Evolutionary conservation across 2,797 vertebrate species (phyloP).

Genomic region (Anableps anableps): DNA sequence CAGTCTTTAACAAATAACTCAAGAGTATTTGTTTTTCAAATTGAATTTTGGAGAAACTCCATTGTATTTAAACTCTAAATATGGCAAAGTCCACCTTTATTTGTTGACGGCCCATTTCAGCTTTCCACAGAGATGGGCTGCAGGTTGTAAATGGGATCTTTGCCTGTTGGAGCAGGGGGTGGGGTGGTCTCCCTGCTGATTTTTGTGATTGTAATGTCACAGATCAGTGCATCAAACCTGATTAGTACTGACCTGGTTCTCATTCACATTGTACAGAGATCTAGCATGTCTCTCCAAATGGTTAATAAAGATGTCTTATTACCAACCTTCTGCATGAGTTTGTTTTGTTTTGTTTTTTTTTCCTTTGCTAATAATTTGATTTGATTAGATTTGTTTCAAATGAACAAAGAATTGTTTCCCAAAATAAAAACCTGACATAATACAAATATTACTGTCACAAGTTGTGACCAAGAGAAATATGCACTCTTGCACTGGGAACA

Average conservation of each 20-base stretch:
- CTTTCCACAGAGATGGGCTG: constrained; percentile 59
- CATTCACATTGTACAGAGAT: constrained; percentile 83
- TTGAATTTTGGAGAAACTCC: constrained; percentile 7
- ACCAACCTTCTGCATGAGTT: constrained; percentile 51
- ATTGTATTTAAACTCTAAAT: constrained; percentile 33
- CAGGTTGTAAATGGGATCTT: constrained; percentile 42
- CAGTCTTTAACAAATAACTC: constrained; percentile 31
- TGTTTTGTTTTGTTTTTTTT: constrained; percentile 11
- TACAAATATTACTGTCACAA: not conserved
- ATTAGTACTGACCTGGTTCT: constrained; percentile 62
- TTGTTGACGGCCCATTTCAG: constrained; percentile 18
- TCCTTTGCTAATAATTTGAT: not conserved
- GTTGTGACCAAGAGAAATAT: not conserved
- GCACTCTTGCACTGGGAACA: not conserved
- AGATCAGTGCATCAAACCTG: constrained; percentile 64
- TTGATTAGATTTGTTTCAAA: not conserved
- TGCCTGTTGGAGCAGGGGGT: constrained; percentile 34
- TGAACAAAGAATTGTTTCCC: not conserved
- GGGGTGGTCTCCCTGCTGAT: constrained; percentile 31
- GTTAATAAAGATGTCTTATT: constrained; percentile 86
- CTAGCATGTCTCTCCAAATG: constrained; percentile 84
- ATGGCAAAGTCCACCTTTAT: constrained; percentile 9
- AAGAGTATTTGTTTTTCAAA: not conserved
- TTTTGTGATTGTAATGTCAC: constrained; percentile 57
- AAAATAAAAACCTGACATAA: not conserved